A percentile compares a stretch with the other conserved stretches of the same genome.
phyloP scores from a whole-genome alignment of 2,797 vertebrate species.

The Yasuhikotakia modesta region DNA sequence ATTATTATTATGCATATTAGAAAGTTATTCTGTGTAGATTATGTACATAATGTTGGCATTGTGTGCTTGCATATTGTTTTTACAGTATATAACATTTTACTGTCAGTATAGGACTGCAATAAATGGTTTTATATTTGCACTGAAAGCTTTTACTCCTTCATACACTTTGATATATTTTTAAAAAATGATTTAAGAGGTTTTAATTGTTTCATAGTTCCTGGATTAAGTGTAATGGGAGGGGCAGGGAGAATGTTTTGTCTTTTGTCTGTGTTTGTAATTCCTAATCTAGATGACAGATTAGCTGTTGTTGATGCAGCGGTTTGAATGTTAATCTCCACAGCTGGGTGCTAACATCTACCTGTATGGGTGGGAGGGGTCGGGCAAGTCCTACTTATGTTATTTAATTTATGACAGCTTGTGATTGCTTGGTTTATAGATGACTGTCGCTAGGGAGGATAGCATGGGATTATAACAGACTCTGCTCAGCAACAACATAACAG shows the following conservation, averaged over 20 bases:
- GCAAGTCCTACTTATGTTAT: constrained; percentile 40
- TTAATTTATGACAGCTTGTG: constrained; percentile 44
- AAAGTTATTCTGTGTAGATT: no score
- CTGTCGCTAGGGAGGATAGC: constrained; percentile 38
- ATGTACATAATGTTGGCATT: no score
- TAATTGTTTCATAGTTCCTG: no score
- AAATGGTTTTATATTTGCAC: no score
- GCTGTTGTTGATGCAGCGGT: constrained; percentile 30
- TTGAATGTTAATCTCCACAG: constrained; percentile 42
- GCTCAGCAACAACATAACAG: constrained; percentile 45
- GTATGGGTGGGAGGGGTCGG: constrained; percentile 1
- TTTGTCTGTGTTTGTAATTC: constrained; percentile 22
- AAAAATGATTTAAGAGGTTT: no score
- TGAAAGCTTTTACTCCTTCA: no score
- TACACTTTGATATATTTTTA: no score
- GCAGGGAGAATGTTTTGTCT: background rate
- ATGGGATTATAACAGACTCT: constrained; percentile 49
- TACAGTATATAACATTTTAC: no score
- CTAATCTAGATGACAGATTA: constrained; percentile 46
- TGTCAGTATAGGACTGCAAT: no score
- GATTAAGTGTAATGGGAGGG: no score
- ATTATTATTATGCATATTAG: background rate
- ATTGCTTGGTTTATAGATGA: constrained; percentile 31
- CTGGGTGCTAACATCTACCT: constrained; percentile 30
- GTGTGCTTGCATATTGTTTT: no score